A percentile compares a stretch with the other conserved stretches of the same genome.
These are phyloP conservation scores for Grapholita molesta DNA, from an alignment of 1,140 invertebrate species.

Conservation along the genomic window DNA sequence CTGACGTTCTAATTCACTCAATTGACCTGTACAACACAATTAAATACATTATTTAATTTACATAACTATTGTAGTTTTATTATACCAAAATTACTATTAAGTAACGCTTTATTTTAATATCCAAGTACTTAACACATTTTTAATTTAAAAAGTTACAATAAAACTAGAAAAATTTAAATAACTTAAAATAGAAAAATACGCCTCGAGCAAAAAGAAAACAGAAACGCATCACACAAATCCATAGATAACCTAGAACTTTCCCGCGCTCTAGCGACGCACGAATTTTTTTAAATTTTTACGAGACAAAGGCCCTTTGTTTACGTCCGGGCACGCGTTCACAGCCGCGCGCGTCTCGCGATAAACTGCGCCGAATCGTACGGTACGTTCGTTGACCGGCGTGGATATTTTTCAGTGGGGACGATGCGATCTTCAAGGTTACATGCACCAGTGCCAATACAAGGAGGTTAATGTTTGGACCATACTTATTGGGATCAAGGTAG, in stretches of 20 bases:
- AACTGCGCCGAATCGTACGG: constrained; percentile 10
- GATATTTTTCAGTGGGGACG: constrained; percentile 4
- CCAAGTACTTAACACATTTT: too few species aligned
- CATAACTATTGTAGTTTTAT: neutral
- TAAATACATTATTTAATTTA: constrained; percentile 1
- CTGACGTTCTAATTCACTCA: neutral
- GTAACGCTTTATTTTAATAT: too few species aligned
- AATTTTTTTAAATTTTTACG: neutral
- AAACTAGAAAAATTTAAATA: neutral
- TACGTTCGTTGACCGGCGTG: constrained; percentile 8
- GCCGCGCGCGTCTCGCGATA: neutral
- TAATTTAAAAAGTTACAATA: too few species aligned
- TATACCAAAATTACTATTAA: too few species aligned
- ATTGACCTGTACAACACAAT: constrained; percentile 10
- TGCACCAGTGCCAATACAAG: neutral
- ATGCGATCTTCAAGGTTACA: constrained; percentile 1
- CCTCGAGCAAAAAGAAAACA: neutral
- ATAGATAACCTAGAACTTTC: neutral
- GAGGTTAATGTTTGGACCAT: neutral
- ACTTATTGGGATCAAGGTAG: neutral
- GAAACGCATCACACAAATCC: neutral
- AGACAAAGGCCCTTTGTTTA: constrained; percentile 19
- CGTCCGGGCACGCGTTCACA: neutral
- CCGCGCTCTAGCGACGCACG: neutral
- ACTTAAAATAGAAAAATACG: neutral